Percentiles rank a stretch among this genome's conserved stretches.
phyloP scores from a whole-genome alignment of 2,113 vertebrate species.

The Otis tarda region DNA sequence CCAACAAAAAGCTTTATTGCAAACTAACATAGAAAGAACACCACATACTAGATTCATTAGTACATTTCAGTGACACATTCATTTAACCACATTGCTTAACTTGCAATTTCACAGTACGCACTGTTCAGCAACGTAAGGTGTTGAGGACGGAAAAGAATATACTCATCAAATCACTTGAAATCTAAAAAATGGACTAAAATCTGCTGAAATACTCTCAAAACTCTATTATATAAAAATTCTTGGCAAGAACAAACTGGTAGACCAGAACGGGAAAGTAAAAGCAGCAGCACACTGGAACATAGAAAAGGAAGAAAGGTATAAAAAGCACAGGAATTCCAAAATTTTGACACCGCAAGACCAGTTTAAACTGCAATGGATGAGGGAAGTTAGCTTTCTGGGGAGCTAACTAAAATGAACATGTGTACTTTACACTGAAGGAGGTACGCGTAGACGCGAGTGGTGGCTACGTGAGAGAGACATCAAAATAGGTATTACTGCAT shows the following conservation, averaged over 20 bases:
- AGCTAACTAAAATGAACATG: fast-evolving
- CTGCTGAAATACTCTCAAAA: not conserved
- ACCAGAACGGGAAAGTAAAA: not conserved
- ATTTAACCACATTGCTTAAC: not conserved
- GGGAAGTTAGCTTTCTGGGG: not conserved
- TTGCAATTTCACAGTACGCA: not conserved
- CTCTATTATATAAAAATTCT: not conserved
- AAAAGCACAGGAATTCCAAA: not conserved
- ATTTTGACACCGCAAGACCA: not conserved
- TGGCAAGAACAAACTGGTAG: not conserved
- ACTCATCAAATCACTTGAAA: not conserved
- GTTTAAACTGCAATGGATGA: not conserved
- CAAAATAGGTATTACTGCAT: not conserved
- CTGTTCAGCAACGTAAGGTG: not conserved
- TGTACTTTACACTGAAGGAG: not conserved
- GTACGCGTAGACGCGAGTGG: not conserved
- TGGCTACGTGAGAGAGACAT: not conserved
- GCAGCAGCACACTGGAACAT: not conserved
- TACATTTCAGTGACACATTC: not conserved
- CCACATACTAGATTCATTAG: not conserved
- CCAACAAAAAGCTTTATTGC: not conserved
- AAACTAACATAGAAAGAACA: not conserved
- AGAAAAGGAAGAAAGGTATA: not conserved
- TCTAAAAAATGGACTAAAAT: not conserved
- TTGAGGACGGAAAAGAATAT: not conserved